Evolutionary conservation across 2,888 invertebrate species (phyloP), one percentile per base, ranked within the genome.

Genomic region (Apantesis nais): DNA sequence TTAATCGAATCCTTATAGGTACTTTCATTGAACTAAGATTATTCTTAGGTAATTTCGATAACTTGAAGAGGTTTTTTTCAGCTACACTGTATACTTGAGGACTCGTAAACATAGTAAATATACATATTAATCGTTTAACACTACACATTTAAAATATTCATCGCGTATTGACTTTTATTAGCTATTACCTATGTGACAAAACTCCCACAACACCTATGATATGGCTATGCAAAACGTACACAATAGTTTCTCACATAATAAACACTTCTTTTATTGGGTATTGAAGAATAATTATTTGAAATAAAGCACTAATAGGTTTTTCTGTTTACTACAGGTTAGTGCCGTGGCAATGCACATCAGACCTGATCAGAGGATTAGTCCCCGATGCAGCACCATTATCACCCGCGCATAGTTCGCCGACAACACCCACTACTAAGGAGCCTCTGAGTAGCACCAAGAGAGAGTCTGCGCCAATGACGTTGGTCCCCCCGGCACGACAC

Each of bases 301-400:
- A 25, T 34, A 8, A 31, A 31, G 44, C 3, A 9, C 44, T 19
- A 37, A 39, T 3, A 9, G 1, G 1, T 60, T 29, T 37, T 55
- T 55, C 14, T 60, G 19, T 9, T 58, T 19, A 25, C 93, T 95
- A n/a, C 92, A 97, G 97, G 96, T 79, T 97, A 67, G 95, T 97
- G 75, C 98, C 98, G 25, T 97, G 97, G 97, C 92, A 95, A 25
- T 97, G 97, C 76, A 91, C 95, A 71, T 96, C 96, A 4, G 96
- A 97, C 84, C 91, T 97, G 78, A 92, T 97, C 76, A 95, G 96
- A 67, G 95, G 96, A 16, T 83, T 97, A 37, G 96, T 97, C 25
- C 96, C 96, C 1, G 97, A 97, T 85, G 97, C 97, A 3, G 95
- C 95, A 19, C 97, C 97, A 2, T 41, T 68, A 12, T 3, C 60